A percentile compares a stretch with the other conserved stretches of the same genome.
Evolutionary conservation across 2,888 invertebrate genomes (phyloP).

Genomic region (Cancer borealis): DNA sequence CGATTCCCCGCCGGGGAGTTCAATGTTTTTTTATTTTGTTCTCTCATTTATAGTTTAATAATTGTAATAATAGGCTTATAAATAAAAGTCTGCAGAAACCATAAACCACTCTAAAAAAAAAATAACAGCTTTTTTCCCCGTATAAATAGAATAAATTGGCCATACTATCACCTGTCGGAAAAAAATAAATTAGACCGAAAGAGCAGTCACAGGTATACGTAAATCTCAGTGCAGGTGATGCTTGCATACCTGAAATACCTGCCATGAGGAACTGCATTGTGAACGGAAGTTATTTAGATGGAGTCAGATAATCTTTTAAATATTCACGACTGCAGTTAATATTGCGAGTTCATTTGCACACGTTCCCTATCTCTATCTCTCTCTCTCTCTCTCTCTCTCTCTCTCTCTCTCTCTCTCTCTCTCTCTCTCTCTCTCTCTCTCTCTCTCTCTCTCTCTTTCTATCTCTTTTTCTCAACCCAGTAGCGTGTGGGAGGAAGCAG

Average conservation of each 20-base stretch:
- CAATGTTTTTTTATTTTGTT: not conserved
- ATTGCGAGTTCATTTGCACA: not conserved
- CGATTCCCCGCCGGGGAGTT: slow-evolving; percentile 72
- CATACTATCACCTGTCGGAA: not conserved
- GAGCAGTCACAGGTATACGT: not conserved
- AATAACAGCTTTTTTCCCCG: not conserved
- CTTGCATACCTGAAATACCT: not conserved
- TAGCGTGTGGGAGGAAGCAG: no score
- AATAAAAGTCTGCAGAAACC: not conserved
- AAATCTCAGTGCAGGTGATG: not conserved
- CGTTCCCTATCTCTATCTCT: slow-evolving; percentile 1
- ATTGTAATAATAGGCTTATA: no score
- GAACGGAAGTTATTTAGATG: not conserved
- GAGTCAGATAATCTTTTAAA: not conserved
- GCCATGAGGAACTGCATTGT: not conserved
- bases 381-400: not conserved
- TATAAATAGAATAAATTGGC: not conserved
- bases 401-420: slow-evolving; percentile 29
- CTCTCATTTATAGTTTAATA: not conserved
- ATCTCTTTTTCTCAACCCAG: not conserved
- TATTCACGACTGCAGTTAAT: not conserved
- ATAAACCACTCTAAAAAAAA: not conserved
- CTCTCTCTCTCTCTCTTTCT: not conserved
- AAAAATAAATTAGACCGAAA: not conserved
- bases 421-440: not conserved